These are phyloP conservation scores for Cryptus viduatorius DNA, from an alignment of 2,888 invertebrate genomes.

Conservation along the genomic window DNA sequence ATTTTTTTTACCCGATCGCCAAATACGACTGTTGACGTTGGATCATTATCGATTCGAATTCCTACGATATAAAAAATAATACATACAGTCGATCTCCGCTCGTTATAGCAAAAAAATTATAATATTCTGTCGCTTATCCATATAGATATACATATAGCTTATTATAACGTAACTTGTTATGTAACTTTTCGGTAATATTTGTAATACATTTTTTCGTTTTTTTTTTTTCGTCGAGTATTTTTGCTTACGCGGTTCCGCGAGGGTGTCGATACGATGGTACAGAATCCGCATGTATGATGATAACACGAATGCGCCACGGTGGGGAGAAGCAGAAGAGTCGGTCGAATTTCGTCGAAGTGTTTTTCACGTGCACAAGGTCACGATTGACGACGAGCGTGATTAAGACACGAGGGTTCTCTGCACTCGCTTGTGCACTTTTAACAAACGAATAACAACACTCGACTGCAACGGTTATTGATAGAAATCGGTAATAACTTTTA, in stretches of 20 bases:
- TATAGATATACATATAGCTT: no score
- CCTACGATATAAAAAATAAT: background rate
- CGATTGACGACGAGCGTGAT: constrained; percentile 36
- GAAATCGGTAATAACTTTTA: background rate
- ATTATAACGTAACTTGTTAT: background rate
- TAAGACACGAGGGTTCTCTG: constrained; percentile 7
- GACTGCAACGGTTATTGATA: background rate
- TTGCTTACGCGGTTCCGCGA: background rate
- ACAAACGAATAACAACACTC: background rate
- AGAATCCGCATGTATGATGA: background rate
- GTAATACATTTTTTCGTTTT: background rate
- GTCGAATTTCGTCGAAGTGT: constrained; percentile 57
- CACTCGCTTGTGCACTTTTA: background rate
- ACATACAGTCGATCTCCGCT: background rate
- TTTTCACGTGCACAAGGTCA: constrained; percentile 54
- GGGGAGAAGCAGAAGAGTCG: background rate
- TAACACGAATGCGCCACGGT: background rate
- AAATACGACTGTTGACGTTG: background rate
- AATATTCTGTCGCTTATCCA: background rate
- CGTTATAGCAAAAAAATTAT: background rate
- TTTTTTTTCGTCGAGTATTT: background rate
- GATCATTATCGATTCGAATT: constrained; percentile 5
- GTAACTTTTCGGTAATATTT: background rate
- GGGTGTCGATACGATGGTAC: background rate
- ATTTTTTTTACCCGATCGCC: constrained; percentile 1